These are phyloP conservation scores for Podargus strigoides DNA, from an alignment of 2,797 vertebrate genomes.

Conservation along the genomic window DNA sequence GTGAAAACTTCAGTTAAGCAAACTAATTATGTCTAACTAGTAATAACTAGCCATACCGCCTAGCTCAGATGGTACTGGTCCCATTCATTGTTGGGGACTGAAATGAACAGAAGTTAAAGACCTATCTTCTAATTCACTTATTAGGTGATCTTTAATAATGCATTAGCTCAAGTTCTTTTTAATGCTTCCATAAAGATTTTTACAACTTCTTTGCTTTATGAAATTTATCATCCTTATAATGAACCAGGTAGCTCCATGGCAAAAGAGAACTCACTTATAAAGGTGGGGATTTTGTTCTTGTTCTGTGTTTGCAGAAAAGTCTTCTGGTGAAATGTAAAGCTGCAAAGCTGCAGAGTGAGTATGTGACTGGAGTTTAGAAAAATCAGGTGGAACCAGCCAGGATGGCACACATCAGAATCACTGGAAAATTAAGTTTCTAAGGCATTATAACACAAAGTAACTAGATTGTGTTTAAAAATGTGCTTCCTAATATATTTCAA, in stretches of 20 bases:
- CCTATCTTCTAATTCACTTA: background rate
- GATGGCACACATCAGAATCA: background rate
- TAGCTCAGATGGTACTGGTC: background rate
- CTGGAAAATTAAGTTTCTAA: background rate
- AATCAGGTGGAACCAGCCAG: background rate
- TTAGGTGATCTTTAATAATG: background rate
- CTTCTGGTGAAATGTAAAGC: background rate
- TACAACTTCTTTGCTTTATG: background rate
- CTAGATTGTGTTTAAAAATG: background rate
- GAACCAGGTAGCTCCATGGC: background rate
- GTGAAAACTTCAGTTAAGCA: background rate
- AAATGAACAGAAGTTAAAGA: background rate
- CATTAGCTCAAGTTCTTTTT: background rate
- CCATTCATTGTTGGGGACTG: background rate
- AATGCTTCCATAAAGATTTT: slow-evolving; percentile 27
- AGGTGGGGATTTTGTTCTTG: background rate
- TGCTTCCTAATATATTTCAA: background rate
- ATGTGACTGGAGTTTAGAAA: background rate
- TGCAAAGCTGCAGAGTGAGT: background rate
- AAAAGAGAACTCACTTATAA: background rate
- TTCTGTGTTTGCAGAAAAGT: background rate
- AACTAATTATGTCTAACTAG: background rate
- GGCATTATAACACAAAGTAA: background rate
- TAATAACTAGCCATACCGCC: background rate
- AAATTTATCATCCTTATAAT: background rate